Conservation (phyloP, 2,888 invertebrate genomes). For the Aporophyla lueneburgensis region DNA sequence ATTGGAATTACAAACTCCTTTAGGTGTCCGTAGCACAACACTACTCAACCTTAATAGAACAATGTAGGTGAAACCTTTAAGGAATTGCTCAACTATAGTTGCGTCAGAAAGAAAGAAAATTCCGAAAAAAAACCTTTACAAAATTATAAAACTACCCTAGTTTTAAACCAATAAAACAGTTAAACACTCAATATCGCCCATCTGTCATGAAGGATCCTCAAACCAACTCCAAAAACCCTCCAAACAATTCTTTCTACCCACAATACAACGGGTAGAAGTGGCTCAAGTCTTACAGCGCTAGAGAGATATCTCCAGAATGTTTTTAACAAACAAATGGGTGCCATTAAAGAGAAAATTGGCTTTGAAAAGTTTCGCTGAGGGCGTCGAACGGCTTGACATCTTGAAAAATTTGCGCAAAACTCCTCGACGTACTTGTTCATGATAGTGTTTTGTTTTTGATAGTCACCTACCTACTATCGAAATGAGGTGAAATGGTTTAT, state of each 20-base stretch:
- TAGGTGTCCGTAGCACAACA: too few species aligned
- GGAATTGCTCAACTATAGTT: too few species aligned
- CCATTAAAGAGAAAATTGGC: conserved; percentile 85
- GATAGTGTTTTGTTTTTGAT: conserved; percentile 64
- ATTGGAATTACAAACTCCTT: background rate
- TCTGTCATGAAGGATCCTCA: conserved; percentile 11
- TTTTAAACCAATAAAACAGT: conserved; percentile 9
- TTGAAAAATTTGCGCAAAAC: conserved; percentile 80
- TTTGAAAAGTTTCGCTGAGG: conserved; percentile 75
- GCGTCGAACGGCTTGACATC: conserved; percentile 71
- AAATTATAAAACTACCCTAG: conserved; percentile 1
- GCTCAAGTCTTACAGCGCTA: conserved; percentile 49
- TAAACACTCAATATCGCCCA: conserved; percentile 29
- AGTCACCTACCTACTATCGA: background rate
- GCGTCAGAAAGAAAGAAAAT: too few species aligned
- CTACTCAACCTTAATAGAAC: too few species aligned
- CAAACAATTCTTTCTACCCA: conserved; percentile 41
- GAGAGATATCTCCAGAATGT: conserved; percentile 72
- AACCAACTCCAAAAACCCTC: conserved; percentile 21
- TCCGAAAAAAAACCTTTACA: too few species aligned
- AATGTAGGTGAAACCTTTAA: too few species aligned
- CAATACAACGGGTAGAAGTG: conserved; percentile 44
- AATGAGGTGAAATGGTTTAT: background rate
- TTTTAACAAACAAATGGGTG: conserved; percentile 82
- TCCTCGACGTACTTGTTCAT: conserved; percentile 64